Percentiles rank a stretch among this genome's conserved stretches.
phyloP scores from a whole-genome alignment of 2,888 invertebrate genomes.

The Trachelus stipa region DNA sequence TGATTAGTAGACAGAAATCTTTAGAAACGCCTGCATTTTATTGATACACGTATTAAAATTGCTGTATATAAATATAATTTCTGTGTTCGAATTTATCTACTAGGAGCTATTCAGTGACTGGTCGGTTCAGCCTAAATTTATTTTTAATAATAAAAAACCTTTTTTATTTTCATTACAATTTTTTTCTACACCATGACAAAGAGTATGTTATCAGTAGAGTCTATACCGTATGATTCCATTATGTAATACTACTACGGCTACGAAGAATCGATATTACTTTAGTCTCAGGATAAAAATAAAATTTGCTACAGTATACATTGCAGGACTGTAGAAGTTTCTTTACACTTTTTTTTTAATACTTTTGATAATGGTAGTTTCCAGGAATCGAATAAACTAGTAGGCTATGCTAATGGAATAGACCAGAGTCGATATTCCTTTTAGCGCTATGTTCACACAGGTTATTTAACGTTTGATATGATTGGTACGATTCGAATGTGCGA shows the following conservation, averaged over 20 bases:
- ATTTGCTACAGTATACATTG: neutral
- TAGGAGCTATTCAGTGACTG: too few species aligned
- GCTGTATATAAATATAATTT: too few species aligned
- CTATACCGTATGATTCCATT: neutral
- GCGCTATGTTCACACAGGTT: neutral
- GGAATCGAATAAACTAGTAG: neutral
- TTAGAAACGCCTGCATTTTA: too few species aligned
- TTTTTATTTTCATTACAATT: neutral
- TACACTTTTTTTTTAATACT: neutral
- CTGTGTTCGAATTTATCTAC: too few species aligned
- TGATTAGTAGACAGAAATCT: too few species aligned
- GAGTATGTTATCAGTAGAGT: neutral
- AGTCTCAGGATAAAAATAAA: neutral
- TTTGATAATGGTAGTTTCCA: neutral
- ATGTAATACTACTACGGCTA: neutral
- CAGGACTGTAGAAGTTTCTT: neutral
- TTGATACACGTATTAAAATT: too few species aligned
- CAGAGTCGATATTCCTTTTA: neutral
- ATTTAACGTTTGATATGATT: neutral
- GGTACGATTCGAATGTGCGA: neutral
- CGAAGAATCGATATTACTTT: neutral
- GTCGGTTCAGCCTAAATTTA: neutral
- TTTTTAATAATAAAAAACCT: neutral
- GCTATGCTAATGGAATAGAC: neutral
- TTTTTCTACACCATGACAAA: neutral